Evolutionary conservation across 1,140 invertebrate species (phyloP).

Genomic region (Eciton burchellii): DNA sequence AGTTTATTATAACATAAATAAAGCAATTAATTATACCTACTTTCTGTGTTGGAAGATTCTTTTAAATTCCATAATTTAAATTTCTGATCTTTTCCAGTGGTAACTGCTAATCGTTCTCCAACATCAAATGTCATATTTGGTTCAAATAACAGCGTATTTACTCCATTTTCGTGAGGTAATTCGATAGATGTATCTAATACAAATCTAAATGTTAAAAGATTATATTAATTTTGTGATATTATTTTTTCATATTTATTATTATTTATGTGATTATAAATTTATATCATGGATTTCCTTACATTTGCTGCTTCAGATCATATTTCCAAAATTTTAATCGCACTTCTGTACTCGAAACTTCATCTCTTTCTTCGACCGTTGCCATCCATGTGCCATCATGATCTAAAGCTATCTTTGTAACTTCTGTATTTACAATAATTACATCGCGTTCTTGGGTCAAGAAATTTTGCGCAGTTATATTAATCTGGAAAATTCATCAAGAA

Average conservation of each 20-base stretch:
- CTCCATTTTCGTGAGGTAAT: slow-evolving; percentile 88
- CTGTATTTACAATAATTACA: slow-evolving; percentile 88
- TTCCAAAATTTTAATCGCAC: slow-evolving; percentile 93
- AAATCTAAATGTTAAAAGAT: slow-evolving; percentile 86
- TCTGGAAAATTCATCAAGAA: slow-evolving; percentile 83
- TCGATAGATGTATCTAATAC: slow-evolving; percentile 91
- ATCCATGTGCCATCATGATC: slow-evolving; percentile 91
- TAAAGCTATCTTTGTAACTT: slow-evolving; percentile 89
- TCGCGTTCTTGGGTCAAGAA: slow-evolving; percentile 88
- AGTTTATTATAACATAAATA: slow-evolving; percentile 39
- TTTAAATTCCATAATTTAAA: slow-evolving; percentile 91
- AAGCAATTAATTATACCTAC: slow-evolving; percentile 75
- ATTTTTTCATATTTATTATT: not conserved
- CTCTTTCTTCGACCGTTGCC: slow-evolving; percentile 90
- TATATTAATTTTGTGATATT: slow-evolving; percentile 31
- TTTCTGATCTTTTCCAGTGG: slow-evolving; percentile 89
- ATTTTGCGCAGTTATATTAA: slow-evolving; percentile 92
- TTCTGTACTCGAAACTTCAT: slow-evolving; percentile 87
- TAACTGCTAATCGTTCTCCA: slow-evolving; percentile 86
- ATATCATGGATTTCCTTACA: slow-evolving; percentile 83
- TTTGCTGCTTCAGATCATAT: slow-evolving; percentile 88
- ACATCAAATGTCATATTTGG: slow-evolving; percentile 83
- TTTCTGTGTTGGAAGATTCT: slow-evolving; percentile 86
- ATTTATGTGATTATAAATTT: slow-evolving; percentile 8
- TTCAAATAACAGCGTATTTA: slow-evolving; percentile 89